These are phyloP conservation scores for Argynnis bischoffii DNA, from an alignment of 2,888 invertebrate genomes.

Conservation along the genomic window DNA sequence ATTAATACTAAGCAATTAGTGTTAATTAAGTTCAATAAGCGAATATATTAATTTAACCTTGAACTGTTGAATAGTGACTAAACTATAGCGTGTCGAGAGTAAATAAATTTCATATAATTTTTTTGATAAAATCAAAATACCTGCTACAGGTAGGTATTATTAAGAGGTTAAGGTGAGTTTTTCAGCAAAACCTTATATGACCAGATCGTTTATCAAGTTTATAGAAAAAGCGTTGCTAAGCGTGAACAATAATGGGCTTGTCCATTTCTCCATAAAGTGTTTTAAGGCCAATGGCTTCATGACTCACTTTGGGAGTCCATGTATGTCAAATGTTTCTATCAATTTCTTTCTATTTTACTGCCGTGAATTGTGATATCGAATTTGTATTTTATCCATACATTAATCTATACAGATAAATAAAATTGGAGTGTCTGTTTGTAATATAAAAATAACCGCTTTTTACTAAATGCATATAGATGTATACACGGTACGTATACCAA, in stretches of 20 bases:
- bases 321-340: slow-evolving; percentile 33
- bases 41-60: slow-evolving; percentile 27
- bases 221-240: slow-evolving; percentile 21
- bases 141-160: slow-evolving; percentile 31
- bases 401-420: too few relatives aligned
- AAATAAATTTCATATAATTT: slow-evolving; percentile 26
- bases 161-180: slow-evolving; percentile 39
- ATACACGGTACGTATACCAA: too few relatives aligned
- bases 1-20: background rate
- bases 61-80: slow-evolving; percentile 22
- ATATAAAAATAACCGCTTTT: too few relatives aligned
- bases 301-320: slow-evolving; percentile 34
- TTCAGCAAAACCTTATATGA: slow-evolving; percentile 24
- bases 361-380: slow-evolving; percentile 4
- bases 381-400: slow-evolving; percentile 20
- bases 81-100: slow-evolving; percentile 34
- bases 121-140: slow-evolving; percentile 36
- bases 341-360: slow-evolving; percentile 26
- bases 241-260: slow-evolving; percentile 27
- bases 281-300: slow-evolving; percentile 36
- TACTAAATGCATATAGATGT: too few relatives aligned
- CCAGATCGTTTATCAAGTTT: slow-evolving; percentile 18
- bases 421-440: too few relatives aligned
- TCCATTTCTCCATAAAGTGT: slow-evolving; percentile 23
- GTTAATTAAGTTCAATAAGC: slow-evolving; percentile 10